Base-by-base conservation (phyloP, 2,113 vertebrate species). In the Salvelinus sp. region DNA sequence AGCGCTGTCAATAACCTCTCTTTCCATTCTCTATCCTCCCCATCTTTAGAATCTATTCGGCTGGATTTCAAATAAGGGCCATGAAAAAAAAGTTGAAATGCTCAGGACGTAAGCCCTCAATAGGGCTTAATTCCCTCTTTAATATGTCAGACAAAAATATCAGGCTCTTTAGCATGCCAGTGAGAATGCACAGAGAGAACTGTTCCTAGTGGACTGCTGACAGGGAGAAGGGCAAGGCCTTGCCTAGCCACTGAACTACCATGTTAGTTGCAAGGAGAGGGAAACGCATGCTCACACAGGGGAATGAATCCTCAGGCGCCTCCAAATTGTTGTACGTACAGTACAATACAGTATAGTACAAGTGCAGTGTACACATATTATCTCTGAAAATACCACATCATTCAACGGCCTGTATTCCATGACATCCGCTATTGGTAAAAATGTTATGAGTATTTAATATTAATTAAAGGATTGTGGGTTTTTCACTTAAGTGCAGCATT, bases 361-460 rank as follows among this genome's bases (percentile, higher is more conserved):
- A 6, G 33, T 33, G 33, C 33, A 33, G 58, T 14, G 18, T 27
- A 28, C 60, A 22, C 27, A 25, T 64, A 25, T 28, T 68, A 9
- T 33, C 9, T 50, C 78, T 72, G 72, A 75, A 86, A 89, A 86
- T 28, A 77, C 64, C 79, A 72, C 78, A 88, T 73, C 76, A 82
- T 83, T 87, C 79, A 87, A 76, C 77, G 67, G 83, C 81, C 77
- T 73, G 69, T 79, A 82, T 81, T 86, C 82, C 85, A 85, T 80
- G 76, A 85, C 81, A 79, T 74, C 79, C 79, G 83, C 70, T 67
- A 69, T 47, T 14, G 74, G 80, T 70, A 75, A 84, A 80, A 95
- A 94, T 94, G 93, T 94, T 93, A 94, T 3, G 89, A 94, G 94
- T 95, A 94, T 95, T 96, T 93, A 94, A 95, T 95, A 95, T 95